Evolutionary conservation across 2,888 invertebrate species (phyloP).

Genomic region (Melinaea marsaeus): DNA sequence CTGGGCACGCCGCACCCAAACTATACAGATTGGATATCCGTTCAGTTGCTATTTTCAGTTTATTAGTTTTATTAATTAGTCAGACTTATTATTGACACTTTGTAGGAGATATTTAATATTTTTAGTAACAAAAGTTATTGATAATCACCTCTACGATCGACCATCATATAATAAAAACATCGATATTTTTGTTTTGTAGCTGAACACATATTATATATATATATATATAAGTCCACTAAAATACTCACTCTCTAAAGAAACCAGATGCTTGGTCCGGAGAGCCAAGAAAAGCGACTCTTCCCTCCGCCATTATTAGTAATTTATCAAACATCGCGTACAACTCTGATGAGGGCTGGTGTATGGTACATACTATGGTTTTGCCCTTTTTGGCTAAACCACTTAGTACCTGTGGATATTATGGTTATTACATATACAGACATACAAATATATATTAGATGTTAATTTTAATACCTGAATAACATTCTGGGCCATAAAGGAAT

Average conservation of each 20-base stretch:
- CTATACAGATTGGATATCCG: slow-evolving; percentile 55
- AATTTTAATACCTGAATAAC: slow-evolving; percentile 83
- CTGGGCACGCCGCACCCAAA: slow-evolving; percentile 89
- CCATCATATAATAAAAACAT: too few species aligned
- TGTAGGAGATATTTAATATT: too few species aligned
- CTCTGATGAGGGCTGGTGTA: slow-evolving; percentile 97
- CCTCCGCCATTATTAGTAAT: slow-evolving; percentile 93
- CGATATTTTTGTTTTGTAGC: too few species aligned
- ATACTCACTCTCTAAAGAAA: slow-evolving; percentile 87
- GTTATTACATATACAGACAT: too few species aligned
- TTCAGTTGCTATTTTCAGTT: background rate
- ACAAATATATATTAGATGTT: background rate
- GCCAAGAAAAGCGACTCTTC: slow-evolving; percentile 92
- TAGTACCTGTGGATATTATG: slow-evolving; percentile 64
- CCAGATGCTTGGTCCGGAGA: slow-evolving; percentile 85
- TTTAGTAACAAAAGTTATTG: too few species aligned
- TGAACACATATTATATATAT: too few species aligned
- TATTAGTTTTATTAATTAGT: too few species aligned
- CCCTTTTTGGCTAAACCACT: slow-evolving; percentile 87
- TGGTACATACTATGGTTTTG: slow-evolving; percentile 93
- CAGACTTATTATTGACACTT: too few species aligned
- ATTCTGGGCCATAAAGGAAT: slow-evolving; percentile 97
- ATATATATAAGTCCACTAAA: background rate
- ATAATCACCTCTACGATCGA: too few species aligned
- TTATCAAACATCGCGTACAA: slow-evolving; percentile 93